phyloP scores from a whole-genome alignment of 2,113 vertebrate species.

The Labrus mixtus region DNA sequence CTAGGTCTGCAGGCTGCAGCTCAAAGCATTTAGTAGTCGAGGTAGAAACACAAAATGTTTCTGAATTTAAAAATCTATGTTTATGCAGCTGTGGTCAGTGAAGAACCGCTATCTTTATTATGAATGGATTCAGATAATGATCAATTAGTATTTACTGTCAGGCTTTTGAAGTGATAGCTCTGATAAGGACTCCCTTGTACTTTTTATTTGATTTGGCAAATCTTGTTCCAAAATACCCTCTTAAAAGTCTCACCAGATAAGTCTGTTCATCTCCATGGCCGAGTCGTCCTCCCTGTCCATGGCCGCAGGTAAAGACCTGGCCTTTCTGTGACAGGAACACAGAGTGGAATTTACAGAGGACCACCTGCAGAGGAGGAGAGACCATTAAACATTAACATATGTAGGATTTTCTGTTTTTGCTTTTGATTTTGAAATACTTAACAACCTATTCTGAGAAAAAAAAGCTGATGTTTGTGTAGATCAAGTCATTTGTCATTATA shows the following conservation, averaged over 20 bases:
- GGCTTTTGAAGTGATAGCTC: too few relatives aligned
- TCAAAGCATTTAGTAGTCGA: too few relatives aligned
- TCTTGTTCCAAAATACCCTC: neutral
- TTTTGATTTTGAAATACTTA: neutral
- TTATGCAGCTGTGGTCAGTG: neutral
- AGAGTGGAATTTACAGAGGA: slow-evolving; percentile 97
- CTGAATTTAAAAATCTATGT: neutral
- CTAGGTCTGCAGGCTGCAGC: too few relatives aligned
- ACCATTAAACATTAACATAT: neutral
- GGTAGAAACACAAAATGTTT: neutral
- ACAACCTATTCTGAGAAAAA: neutral
- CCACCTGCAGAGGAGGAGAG: slow-evolving; percentile 85
- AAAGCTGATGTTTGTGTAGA: slow-evolving; percentile 4
- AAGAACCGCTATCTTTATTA: slow-evolving; percentile 10
- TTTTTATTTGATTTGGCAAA: neutral
- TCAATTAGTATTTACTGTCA: neutral
- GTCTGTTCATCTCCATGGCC: slow-evolving; percentile 98
- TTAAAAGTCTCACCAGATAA: slow-evolving; percentile 87
- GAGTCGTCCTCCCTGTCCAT: slow-evolving; percentile 97
- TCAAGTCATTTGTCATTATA: slow-evolving; percentile 35
- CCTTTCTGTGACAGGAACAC: slow-evolving; percentile 98
- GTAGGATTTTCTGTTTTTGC: neutral
- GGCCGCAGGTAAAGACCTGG: slow-evolving; percentile 96
- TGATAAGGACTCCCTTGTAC: too few relatives aligned
- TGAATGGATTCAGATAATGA: neutral